Evolutionary conservation across 2,888 invertebrate genomes (phyloP).

Genomic region (Vandiemenella viatica): DNA sequence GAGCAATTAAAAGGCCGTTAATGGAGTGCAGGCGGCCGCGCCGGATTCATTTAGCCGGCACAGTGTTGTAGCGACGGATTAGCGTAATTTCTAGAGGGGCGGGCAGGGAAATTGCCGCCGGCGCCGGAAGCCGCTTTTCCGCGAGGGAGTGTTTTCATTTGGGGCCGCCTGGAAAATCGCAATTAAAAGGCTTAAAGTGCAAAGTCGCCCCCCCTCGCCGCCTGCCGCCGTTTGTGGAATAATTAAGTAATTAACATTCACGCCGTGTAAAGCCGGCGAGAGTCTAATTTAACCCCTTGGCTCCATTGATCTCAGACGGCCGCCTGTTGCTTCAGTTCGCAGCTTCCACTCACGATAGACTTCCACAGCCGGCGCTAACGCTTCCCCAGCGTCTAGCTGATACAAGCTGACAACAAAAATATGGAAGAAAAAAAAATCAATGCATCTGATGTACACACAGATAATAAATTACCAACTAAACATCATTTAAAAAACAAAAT

Average conservation of each 20-base stretch:
- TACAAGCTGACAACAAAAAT: no score
- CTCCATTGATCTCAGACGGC: conserved; percentile 6
- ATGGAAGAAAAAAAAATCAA: no score
- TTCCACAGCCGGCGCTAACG: no score
- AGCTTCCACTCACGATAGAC: background rate
- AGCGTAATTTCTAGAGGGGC: background rate
- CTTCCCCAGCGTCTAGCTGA: no score
- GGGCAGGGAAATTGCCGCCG: background rate
- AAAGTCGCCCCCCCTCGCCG: conserved; percentile 1
- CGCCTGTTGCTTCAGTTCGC: conserved; percentile 7
- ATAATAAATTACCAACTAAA: no score
- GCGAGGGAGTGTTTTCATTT: conserved; percentile 2
- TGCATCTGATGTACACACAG: no score
- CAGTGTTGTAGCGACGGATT: background rate
- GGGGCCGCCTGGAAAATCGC: conserved; percentile 4
- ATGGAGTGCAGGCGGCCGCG: no score
- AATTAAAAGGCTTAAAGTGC: conserved; percentile 9
- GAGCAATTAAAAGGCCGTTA: no score
- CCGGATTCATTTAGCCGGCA: background rate
- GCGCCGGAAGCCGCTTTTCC: background rate
- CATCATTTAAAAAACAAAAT: no score
- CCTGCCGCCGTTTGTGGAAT: conserved; percentile 9
- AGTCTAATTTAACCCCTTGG: conserved; percentile 8
- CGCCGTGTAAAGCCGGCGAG: conserved; percentile 2
- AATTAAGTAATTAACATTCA: conserved; percentile 17